Evolutionary conservation across 2,113 vertebrate species (phyloP).

Genomic region (Tragelaphus scriptus): DNA sequence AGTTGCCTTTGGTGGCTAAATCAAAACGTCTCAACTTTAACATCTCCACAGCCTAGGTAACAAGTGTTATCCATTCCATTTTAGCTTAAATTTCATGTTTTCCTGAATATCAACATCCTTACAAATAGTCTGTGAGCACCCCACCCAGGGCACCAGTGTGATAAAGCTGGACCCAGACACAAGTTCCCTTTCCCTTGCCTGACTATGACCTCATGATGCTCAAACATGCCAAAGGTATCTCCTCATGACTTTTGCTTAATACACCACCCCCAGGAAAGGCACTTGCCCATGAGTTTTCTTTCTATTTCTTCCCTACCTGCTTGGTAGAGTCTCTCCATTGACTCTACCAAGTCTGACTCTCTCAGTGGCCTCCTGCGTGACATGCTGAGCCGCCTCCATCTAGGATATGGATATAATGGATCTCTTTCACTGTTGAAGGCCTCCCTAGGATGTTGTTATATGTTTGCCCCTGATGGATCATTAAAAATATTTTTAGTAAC

Average conservation of each 20-base stretch:
- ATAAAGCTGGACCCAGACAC: neutral
- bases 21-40: neutral
- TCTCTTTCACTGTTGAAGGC: neutral
- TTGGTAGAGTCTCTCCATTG: neutral
- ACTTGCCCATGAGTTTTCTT: neutral
- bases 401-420: neutral
- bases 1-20: neutral
- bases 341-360: neutral
- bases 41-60: neutral
- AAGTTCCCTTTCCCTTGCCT: neutral
- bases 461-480: neutral
- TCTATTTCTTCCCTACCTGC: neutral
- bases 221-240: neutral
- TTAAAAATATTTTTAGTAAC: neutral
- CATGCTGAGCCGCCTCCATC: neutral
- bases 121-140: neutral
- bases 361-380: neutral
- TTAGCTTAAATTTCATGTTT: neutral
- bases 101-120: neutral
- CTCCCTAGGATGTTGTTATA: neutral
- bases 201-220: neutral
- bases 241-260: neutral
- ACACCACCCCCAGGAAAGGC: neutral
- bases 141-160: neutral
- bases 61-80: neutral